Evolutionary conservation across 1,140 invertebrate species (phyloP), one percentile per base, ranked within the genome.

Genomic region (Camponotus floridanus): DNA sequence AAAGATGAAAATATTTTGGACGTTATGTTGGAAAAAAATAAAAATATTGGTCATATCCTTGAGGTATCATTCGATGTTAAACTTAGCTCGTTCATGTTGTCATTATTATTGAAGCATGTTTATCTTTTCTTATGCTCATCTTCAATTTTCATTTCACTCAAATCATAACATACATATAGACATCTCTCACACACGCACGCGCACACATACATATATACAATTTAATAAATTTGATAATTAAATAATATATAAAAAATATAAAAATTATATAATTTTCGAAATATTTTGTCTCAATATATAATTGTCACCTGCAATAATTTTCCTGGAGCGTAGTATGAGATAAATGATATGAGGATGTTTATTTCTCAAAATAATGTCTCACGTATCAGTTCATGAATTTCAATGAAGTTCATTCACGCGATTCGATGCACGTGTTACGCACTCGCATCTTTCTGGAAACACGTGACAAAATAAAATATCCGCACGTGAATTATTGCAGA

Each of bases 81-180:
- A 59, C 33, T 26, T 1, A 26, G 42, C 36, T 33, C 36, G 39
- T 74, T 61, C 7, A 26, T 8, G 8, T 39, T 2, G 21, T 42
- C 15, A 39, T 13, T 26, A 73, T 8, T 51, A 61, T 59, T n/a
- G n/a, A 76, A 61, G 73, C 6, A 61, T 61, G 15, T 61, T 76
- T 76, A 15, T 31, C 42, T 39, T 61, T 61, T 61, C 36, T 59
- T 76, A 76, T 18, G 15, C 39, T 26, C 15, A 18, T 13, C 5
- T 61, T 74, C 7, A n/a, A 61, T 26, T 26, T 76, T 76, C 33
- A 48, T 13, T 48, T 48, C 4, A 51, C 15, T 18, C 15, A 45
- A 42, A 45, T 2, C 11, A 45, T 45, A 45, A 11, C 36, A 11
- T 45, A 45, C 9, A 45, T 13, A 15, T 51, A 51, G 1, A 51